Evolutionary conservation across 2,113 vertebrate species (phyloP).

Genomic region (Hippotragus niger): DNA sequence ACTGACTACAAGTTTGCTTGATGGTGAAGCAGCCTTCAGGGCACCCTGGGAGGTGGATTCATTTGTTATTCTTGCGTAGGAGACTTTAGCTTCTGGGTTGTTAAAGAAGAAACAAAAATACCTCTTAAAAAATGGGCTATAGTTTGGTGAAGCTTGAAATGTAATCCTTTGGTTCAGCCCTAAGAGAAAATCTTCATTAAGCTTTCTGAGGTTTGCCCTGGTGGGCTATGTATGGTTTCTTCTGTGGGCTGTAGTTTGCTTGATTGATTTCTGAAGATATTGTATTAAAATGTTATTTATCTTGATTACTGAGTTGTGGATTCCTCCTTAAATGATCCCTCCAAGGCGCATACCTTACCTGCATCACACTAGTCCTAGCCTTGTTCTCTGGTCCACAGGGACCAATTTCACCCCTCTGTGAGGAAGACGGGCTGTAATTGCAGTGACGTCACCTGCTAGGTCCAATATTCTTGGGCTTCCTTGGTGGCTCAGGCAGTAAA

Average conservation of each 20-base stretch:
- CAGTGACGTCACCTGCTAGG: neutral
- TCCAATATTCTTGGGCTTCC: neutral
- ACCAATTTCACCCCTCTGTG: neutral
- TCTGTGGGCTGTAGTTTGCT: neutral
- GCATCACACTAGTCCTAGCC: neutral
- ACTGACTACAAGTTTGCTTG: neutral
- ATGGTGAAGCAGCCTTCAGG: conserved; percentile 47
- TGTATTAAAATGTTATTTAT: neutral
- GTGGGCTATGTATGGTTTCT: neutral
- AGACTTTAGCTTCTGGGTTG: conserved; percentile 32
- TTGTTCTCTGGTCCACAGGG: neutral
- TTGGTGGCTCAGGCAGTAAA: neutral
- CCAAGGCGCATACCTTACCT: neutral
- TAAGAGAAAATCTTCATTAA: conserved; percentile 42
- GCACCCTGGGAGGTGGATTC: conserved; percentile 13
- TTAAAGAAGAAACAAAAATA: conserved; percentile 65
- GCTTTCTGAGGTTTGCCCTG: neutral
- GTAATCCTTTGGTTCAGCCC: conserved; percentile 13
- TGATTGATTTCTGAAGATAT: conserved; percentile 1
- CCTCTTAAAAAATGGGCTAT: conserved; percentile 15
- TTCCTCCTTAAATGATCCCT: neutral
- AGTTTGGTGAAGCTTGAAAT: conserved; percentile 47
- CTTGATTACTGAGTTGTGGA: neutral
- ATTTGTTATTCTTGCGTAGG: conserved; percentile 20
- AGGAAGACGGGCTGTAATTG: neutral